A percentile compares a stretch with the other conserved stretches of the same genome.
Conservation (phyloP, 1,140 invertebrate genomes). For the Holotrichia oblita region DNA sequence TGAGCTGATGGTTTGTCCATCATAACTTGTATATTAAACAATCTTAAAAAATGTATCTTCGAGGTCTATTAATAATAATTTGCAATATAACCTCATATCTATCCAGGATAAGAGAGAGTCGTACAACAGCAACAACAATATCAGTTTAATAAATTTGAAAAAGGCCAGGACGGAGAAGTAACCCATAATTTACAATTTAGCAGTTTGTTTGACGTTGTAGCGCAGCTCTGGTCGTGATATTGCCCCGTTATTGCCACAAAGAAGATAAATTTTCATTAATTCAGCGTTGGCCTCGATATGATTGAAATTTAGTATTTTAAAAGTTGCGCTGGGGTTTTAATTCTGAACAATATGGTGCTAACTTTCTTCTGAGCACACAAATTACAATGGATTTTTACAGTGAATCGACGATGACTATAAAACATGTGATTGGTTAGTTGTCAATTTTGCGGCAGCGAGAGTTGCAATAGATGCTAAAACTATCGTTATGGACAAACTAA, state of each 20-base stretch:
- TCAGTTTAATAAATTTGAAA: neutral
- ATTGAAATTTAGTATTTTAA: constrained; percentile 22
- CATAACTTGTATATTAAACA: too few relatives aligned
- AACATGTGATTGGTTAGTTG: neutral
- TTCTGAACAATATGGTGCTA: constrained; percentile 1
- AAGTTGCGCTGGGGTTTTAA: neutral
- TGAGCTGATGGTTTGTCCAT: too few relatives aligned
- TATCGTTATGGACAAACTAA: too few relatives aligned
- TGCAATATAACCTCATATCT: too few relatives aligned
- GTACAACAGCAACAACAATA: neutral
- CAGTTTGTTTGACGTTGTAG: constrained; percentile 4
- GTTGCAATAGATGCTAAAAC: too few relatives aligned
- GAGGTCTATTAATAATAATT: too few relatives aligned
- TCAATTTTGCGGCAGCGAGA: too few relatives aligned
- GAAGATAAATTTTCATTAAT: constrained; percentile 17
- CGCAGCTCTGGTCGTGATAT: neutral
- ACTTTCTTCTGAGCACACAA: neutral
- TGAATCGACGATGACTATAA: neutral
- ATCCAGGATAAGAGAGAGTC: too few relatives aligned
- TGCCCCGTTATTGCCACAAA: neutral
- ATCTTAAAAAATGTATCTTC: too few relatives aligned
- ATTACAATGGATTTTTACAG: neutral
- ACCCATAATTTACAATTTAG: constrained; percentile 21
- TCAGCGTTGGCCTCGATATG: neutral
- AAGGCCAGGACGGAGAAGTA: neutral